Percentiles rank a stretch among this genome's conserved stretches.
Evolutionary conservation across 2,888 invertebrate species (phyloP).

Genomic region (Eristalis arbustorum): DNA sequence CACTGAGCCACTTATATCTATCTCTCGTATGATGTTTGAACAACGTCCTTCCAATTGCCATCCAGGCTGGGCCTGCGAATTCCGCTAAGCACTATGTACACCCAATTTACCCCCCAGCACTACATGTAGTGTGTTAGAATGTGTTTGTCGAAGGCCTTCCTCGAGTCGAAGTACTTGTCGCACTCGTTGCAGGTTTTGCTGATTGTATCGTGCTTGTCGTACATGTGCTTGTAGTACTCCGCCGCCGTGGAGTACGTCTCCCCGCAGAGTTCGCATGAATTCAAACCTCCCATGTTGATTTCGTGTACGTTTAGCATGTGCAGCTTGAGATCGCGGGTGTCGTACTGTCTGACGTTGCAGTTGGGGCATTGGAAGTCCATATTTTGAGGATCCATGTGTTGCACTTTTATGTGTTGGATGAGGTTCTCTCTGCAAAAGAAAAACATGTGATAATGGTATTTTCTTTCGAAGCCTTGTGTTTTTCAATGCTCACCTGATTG

Average conservation of each 20-base stretch:
- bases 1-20: neutral
- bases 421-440: conserved; percentile 59
- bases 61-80: neutral
- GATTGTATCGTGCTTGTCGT: conserved; percentile 65
- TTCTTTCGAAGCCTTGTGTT: neutral
- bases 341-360: conserved; percentile 59
- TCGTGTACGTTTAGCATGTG: conserved; percentile 63
- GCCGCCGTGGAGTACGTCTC: conserved; percentile 50
- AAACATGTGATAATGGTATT: neutral
- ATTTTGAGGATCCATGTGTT: conserved; percentile 58
- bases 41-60: neutral
- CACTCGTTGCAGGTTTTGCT: conserved; percentile 70
- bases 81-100: neutral
- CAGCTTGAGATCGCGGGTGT: conserved; percentile 66
- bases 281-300: conserved; percentile 53
- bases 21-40: neutral
- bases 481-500: conserved; percentile 41
- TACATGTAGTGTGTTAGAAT: conserved; percentile 66
- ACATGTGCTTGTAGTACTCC: conserved; percentile 67
- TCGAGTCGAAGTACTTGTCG: conserved; percentile 66
- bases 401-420: conserved; percentile 61
- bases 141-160: conserved; percentile 66
- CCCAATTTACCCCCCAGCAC: neutral
- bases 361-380: conserved; percentile 67
- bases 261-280: conserved; percentile 66